Percentiles rank a stretch among this genome's conserved stretches.
Conservation (phyloP, 2,888 invertebrate genomes). For the Noctuana brunneofusca region DNA sequence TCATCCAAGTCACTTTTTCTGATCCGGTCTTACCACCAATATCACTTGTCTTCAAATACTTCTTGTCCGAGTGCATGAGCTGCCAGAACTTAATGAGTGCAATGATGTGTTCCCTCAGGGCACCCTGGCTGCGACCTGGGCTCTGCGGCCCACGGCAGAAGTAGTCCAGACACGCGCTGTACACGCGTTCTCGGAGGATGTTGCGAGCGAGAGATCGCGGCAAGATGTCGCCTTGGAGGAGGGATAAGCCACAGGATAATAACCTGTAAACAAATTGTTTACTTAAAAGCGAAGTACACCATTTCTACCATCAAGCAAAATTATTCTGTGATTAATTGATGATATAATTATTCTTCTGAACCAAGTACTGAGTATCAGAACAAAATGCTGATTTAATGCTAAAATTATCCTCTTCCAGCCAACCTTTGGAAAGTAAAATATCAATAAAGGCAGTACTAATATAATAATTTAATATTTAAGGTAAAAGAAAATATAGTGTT, state of each 20-base stretch:
- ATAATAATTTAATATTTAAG: no score
- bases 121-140: conserved; percentile 89
- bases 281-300: no score
- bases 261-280: conserved; percentile 76
- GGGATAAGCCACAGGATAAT: conserved; percentile 94
- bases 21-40: conserved; percentile 84
- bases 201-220: conserved; percentile 94
- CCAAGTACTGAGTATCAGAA: no score
- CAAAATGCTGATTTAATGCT: no score
- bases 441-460: no score
- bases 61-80: conserved; percentile 96
- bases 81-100: conserved; percentile 97
- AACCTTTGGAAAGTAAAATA: no score
- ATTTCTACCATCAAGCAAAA: no score
- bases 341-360: no score
- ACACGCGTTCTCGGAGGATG: conserved; percentile 96
- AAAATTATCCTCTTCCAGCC: no score
- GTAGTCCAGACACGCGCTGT: conserved; percentile 97
- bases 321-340: no score
- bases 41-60: conserved; percentile 92
- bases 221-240: conserved; percentile 96
- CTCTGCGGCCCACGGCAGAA: conserved; percentile 95
- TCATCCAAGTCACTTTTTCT: no score
- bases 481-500: no score
- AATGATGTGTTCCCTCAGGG: conserved; percentile 93